A percentile compares a stretch with the other conserved stretches of the same genome.
Evolutionary conservation across 2,113 vertebrate species (phyloP).

Genomic region (Dinomys branickii): DNA sequence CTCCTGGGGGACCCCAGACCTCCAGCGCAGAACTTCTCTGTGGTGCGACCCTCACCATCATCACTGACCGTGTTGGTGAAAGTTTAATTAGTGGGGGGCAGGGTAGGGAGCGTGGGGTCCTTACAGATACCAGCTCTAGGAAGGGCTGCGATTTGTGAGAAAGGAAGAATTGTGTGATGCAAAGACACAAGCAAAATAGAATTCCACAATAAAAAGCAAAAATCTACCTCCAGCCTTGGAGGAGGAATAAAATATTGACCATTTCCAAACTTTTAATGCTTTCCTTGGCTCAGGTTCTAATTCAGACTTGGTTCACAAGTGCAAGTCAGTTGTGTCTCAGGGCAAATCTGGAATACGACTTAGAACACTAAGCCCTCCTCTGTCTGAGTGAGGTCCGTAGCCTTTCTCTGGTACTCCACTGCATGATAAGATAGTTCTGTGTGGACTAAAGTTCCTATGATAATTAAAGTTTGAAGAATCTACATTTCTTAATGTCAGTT

Average conservation of each 20-base stretch:
- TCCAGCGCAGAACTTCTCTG: neutral
- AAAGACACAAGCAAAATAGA: neutral
- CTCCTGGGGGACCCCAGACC: neutral
- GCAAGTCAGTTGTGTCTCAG: neutral
- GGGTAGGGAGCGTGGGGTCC: neutral
- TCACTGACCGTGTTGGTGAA: neutral
- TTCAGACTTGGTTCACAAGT: neutral
- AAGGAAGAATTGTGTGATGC: neutral
- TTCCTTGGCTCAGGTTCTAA: neutral
- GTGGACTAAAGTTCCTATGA: neutral
- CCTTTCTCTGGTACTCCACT: rapidly evolving
- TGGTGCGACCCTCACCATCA: neutral
- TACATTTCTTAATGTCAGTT: neutral
- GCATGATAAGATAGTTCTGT: too few species aligned
- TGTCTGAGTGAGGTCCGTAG: rapidly evolving
- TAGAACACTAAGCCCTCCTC: rapidly evolving
- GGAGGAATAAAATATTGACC: neutral
- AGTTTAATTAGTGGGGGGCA: neutral
- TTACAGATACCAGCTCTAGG: neutral
- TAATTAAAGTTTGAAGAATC: neutral
- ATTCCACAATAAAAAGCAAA: too few species aligned
- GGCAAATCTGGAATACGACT: neutral
- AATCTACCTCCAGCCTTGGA: neutral
- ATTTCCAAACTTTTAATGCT: neutral
- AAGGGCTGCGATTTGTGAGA: neutral